Base-by-base conservation (phyloP, 2,113 vertebrate genomes). In the Neomonachus schauinslandi region DNA sequence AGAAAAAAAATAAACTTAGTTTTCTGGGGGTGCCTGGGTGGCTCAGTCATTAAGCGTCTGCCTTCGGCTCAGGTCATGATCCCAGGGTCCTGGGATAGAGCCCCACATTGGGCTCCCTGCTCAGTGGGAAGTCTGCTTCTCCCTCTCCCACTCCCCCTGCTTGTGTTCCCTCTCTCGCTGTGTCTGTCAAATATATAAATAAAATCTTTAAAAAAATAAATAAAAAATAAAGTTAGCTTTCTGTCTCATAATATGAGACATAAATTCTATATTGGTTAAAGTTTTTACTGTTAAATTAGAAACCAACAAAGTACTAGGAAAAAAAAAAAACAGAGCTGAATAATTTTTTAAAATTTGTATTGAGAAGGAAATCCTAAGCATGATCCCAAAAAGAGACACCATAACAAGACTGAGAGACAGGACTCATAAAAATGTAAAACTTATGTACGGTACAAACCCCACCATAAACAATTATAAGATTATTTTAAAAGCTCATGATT, bases 231-330 rank as follows among this genome's bases (percentile, higher is more conserved):
- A 42, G 22, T 67, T 71, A 86, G 31, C 83, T 82, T 94, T 57
- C 51, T 91, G 49, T 24, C 51, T 93, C 31, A 26, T 57, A 53
- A 61, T 67, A 76, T 36, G 1, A 76, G 79, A 93, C 31, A 71
- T 57, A 94, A 91, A 91, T 77, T 83, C 22, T 88, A 33, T 65
- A 88, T 49, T 55, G 39, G 86, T 46, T 91, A 72, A 91, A 57
- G 69, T 61, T 77, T 88, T 82, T 33, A 72, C 21, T 72, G 49
- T 89, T 97, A 79, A 92, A 72, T 79, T 24, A 87, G 71, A 92
- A 95, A 92, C 46, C 51, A 59, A 11, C 24, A 57, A 85, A 63
- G 10, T 80, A 72, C 4, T 71, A 65, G 14, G 39, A 4, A 42
- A 85, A 77, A 83, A 77, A 97, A 84, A 83, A 53, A 53, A 46